A percentile compares a stretch with the other conserved stretches of the same genome.
Conservation (phyloP, 2,113 vertebrate genomes). For the Mus pahari region DNA sequence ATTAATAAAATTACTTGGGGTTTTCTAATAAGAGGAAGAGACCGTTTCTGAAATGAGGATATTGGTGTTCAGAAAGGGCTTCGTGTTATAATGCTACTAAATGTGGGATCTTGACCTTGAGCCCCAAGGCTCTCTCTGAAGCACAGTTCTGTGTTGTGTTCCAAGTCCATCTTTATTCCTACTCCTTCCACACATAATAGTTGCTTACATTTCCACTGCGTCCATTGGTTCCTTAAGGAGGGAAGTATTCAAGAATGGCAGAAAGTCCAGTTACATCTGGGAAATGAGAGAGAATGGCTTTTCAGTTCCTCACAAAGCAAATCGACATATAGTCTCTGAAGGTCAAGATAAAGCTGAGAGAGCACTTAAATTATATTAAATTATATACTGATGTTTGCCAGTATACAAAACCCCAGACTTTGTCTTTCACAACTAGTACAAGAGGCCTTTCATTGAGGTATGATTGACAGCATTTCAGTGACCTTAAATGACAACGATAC, state of each 20-base stretch:
- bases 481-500: not conserved
- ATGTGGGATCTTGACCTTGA: not conserved
- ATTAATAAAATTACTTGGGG: not conserved
- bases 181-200: not conserved
- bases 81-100: not conserved
- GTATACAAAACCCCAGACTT: not conserved
- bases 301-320: not conserved
- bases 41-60: constrained; percentile 2
- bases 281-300: not conserved
- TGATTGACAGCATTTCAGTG: not conserved
- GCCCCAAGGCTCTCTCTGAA: not conserved
- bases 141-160: not conserved
- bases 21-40: not conserved
- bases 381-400: not conserved
- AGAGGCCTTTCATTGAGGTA: not conserved
- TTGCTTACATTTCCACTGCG: not conserved
- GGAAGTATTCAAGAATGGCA: not conserved
- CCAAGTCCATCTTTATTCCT: not conserved
- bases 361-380: no score
- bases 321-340: not conserved
- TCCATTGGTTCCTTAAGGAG: not conserved
- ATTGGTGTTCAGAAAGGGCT: not conserved
- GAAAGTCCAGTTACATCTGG: not conserved
- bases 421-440: not conserved
- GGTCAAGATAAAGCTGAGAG: not conserved